These are phyloP conservation scores for Bimastos eiseni DNA, from an alignment of 2,888 invertebrate species.

Conservation along the genomic window DNA sequence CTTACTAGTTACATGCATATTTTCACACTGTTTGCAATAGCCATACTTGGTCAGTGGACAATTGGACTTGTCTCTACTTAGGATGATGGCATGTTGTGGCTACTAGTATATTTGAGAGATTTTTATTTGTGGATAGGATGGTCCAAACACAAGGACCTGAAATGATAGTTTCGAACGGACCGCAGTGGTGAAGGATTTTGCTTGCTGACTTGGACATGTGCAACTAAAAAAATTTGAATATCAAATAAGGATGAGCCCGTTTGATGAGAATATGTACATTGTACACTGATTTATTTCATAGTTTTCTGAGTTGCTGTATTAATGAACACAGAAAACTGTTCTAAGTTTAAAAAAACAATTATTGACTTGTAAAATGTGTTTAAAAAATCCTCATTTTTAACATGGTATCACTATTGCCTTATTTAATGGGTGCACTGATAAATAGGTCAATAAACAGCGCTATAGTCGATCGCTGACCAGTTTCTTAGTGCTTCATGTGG, in stretches of 20 bases:
- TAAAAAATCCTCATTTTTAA: background rate
- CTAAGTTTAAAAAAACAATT: background rate
- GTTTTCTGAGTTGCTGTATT: background rate
- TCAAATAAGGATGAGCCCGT: background rate
- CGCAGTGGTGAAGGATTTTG: background rate
- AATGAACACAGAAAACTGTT: background rate
- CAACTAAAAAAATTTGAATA: background rate
- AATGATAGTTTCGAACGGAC: background rate
- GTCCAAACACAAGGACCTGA: background rate
- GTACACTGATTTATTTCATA: background rate
- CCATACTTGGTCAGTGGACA: no score
- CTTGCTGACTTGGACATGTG: background rate
- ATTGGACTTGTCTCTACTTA: background rate
- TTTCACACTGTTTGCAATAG: background rate
- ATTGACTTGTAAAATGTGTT: background rate
- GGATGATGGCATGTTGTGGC: background rate
- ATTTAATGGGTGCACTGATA: no score
- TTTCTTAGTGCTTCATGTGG: background rate
- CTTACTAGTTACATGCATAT: background rate
- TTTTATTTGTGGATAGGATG: background rate
- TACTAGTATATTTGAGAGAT: background rate
- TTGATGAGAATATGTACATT: background rate
- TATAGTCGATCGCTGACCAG: background rate
- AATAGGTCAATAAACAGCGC: background rate
- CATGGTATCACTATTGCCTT: background rate